Evolutionary conservation across 2,113 vertebrate genomes (phyloP), one percentile per base, ranked within the genome.

Genomic region (Maccullochella peelii): DNA sequence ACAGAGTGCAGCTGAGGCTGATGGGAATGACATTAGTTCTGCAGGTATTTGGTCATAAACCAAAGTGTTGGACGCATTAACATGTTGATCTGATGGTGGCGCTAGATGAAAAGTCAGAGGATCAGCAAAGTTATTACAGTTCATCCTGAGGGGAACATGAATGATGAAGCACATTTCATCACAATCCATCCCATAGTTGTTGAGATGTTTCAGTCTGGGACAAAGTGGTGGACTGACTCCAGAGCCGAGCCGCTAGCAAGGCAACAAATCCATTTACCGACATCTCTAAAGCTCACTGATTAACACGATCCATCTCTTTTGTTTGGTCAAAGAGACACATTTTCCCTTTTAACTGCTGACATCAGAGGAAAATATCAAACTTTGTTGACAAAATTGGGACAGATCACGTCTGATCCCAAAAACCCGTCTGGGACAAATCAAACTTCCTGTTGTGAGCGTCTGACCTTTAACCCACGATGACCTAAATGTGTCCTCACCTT

Each of bases 401-500:
- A 16, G 47, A 18, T 18, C 16, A 18, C 6, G 7, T 72, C 4
- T 36, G 15, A 59, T 23, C 38, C 12, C 15, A 12, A 27, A n/a
- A 23, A 21, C 9, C 36, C 40, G 1, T 42, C 23, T 16, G 23
- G 23, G 54, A 59, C n/a, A 27, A 42, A 59, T 44, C 16, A 18
- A 11, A 68, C 5, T 9, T 5, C 11, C 50, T 57, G 11, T 23
- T 8, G 2, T 11, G 21, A 23, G 21, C 6, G 8, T 50, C 42
- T 12, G 58, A 54, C 30, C 16, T 36, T 49, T 40, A 49, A 76
- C 44, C 61, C 73, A 33, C 1, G 2, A 9, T 33, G 66, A 23
- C n/a, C 27, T 27, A 27, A 6, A 8, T 7, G 6, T 57, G 49
- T 65, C 54, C 88, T 84, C 90, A 99, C 98, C 97, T 97, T 97